Percentiles rank a stretch among this genome's conserved stretches.
These are phyloP conservation scores for Argya squamiceps DNA, from an alignment of 2,797 vertebrate genomes.

Conservation along the genomic window DNA sequence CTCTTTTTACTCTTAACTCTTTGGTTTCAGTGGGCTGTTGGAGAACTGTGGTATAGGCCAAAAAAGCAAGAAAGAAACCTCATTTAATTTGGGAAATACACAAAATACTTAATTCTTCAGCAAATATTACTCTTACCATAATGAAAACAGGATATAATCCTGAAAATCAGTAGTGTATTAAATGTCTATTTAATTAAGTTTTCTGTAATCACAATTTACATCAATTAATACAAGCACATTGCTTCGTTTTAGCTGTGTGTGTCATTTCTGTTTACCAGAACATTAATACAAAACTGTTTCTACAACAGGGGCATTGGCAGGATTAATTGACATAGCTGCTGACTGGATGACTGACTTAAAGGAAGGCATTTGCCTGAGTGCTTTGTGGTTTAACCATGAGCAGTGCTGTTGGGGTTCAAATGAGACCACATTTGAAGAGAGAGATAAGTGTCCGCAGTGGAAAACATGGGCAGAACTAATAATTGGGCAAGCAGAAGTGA, in stretches of 20 bases:
- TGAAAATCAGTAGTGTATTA: not conserved
- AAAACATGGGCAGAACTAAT: conserved; percentile 98
- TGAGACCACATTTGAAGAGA: conserved; percentile 94
- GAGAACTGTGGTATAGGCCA: not conserved
- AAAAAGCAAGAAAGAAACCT: not conserved
- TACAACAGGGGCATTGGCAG: conserved; percentile 89
- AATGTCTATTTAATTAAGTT: not conserved
- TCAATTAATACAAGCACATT: not conserved
- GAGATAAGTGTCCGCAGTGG: conserved; percentile 98
- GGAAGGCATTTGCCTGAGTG: conserved; percentile 95
- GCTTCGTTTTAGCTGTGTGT: not conserved
- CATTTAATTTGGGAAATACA: not conserved
- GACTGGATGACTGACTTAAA: conserved; percentile 99
- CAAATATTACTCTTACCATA: not conserved
- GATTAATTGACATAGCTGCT: conserved; percentile 96
- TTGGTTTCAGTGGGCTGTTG: not conserved
- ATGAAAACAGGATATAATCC: not conserved
- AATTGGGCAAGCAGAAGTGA: conserved; percentile 95
- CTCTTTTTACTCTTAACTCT: not conserved
- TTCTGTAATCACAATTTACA: not conserved
- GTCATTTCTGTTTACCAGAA: not conserved
- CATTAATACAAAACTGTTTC: not conserved
- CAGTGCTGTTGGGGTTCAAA: conserved; percentile 99
- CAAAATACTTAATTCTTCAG: not conserved
- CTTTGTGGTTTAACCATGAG: conserved; percentile 98